Evolutionary conservation across 64 coral and sea anemone genomes (phyloP), one percentile per base, ranked within the genome.

Genomic region (Stichodactyla helianthus): DNA sequence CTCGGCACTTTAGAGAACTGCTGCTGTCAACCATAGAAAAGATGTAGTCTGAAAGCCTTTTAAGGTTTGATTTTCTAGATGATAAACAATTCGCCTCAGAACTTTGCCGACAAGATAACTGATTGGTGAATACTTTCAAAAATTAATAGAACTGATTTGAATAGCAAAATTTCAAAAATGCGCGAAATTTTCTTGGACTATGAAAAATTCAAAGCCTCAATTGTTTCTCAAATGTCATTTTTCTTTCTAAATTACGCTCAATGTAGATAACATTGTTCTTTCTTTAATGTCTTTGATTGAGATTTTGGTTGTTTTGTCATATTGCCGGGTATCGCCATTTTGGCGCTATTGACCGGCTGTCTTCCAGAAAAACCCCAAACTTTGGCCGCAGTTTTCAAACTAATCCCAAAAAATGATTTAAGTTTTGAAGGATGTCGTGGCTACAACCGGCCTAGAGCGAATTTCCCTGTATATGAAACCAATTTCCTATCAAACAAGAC

Each of bases 81-180:
- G 78, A 81, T 52, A 81, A 81, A 81, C 22, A 65, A 65, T 52
- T 52, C 17, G 35, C n/a, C 35, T 52, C 53, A 52, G 18, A 52
- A 81, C 11, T 81, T 54, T 81, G 78, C 78, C 78, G 78, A 81
- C 68, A 74, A 81, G 52, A 81, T 81, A 51, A 81, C 78, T 44
- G 35, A 81, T 81, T 81, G 53, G 78, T 81, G 78, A 81, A 81
- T 81, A 52, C 78, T 22, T 81, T 19, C 15, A 15, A 15, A 54
- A 14, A 81, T 18, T 16, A 81, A 50, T 81, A 53, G 25, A 12
- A 10, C 8, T 27, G 68, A 11, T 8, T 74, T n/a, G 25, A 7
- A 31, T 9, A 31, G 25, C 14, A 74, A 74, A 74, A 74, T 74
- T 9, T 74, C 25, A 74, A 74, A 74, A 27, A 74, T 74, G 8